Conservation (phyloP, 2,888 invertebrate species). For the Amphiduros pacificus region DNA sequence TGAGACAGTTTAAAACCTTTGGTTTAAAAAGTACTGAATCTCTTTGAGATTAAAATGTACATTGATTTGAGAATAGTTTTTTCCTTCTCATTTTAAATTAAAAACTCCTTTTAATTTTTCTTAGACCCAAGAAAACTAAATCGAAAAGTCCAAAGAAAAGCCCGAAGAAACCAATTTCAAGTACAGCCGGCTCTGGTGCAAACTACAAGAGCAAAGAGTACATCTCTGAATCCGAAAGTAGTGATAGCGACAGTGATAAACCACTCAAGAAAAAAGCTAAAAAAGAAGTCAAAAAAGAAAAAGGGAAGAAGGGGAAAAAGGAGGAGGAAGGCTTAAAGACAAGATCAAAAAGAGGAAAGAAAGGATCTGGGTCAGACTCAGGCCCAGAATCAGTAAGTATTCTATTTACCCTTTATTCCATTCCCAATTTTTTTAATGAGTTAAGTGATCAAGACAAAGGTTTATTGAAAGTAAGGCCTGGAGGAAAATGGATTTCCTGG, state of each 20-base stretch:
- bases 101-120: neutral
- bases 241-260: conserved; percentile 16
- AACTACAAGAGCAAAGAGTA: conserved; percentile 91
- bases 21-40: neutral
- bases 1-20: no score
- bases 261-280: conserved; percentile 21
- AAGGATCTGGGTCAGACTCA: no score
- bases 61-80: neutral
- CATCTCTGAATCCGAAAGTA: conserved; percentile 69
- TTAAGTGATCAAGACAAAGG: no score
- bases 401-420: no score
- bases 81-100: neutral
- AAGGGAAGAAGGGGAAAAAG: conserved; percentile 63
- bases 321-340: no score
- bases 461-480: no score
- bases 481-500: no score
- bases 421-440: no score
- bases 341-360: no score
- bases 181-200: conserved; percentile 61
- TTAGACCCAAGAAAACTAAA: conserved; percentile 15
- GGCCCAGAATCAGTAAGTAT: no score
- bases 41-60: neutral
- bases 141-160: conserved; percentile 15
- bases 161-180: neutral
- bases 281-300: conserved; percentile 28